phyloP scores from a whole-genome alignment of 2,113 vertebrate genomes.

The Xiphorhynchus elegans region DNA sequence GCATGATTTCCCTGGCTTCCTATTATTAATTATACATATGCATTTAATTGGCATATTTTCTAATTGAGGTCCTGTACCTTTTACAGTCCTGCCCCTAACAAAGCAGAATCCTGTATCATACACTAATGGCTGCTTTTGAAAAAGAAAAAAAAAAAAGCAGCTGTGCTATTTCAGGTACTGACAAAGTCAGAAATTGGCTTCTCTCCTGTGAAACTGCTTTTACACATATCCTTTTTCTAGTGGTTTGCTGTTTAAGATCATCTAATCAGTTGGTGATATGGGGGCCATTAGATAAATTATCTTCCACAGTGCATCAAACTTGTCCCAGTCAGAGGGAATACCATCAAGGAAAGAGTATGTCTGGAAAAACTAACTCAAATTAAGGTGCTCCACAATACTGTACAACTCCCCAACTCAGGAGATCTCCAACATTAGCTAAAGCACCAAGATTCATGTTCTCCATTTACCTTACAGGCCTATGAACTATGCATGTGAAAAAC shows the following conservation, averaged over 20 bases:
- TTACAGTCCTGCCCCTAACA: background rate
- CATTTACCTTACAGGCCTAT: background rate
- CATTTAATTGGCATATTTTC: background rate
- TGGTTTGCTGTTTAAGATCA: background rate
- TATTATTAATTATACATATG: background rate
- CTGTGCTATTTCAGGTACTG: background rate
- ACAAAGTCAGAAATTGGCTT: background rate
- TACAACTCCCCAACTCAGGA: background rate
- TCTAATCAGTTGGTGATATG: fast-evolving
- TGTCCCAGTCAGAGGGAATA: background rate
- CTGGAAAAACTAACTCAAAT: background rate
- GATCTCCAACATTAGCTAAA: background rate
- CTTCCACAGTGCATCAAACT: background rate
- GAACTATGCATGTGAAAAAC: background rate
- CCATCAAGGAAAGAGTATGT: background rate
- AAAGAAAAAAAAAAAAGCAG: background rate
- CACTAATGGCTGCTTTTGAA: background rate
- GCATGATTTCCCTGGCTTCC: background rate
- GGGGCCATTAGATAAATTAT: background rate
- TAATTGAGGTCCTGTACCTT: background rate
- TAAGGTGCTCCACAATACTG: background rate
- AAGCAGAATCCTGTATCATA: background rate
- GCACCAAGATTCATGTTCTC: background rate
- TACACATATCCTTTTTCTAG: background rate
- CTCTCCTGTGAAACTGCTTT: background rate